Evolutionary conservation across 2,888 invertebrate species (phyloP).

Genomic region (Macaria notata): DNA sequence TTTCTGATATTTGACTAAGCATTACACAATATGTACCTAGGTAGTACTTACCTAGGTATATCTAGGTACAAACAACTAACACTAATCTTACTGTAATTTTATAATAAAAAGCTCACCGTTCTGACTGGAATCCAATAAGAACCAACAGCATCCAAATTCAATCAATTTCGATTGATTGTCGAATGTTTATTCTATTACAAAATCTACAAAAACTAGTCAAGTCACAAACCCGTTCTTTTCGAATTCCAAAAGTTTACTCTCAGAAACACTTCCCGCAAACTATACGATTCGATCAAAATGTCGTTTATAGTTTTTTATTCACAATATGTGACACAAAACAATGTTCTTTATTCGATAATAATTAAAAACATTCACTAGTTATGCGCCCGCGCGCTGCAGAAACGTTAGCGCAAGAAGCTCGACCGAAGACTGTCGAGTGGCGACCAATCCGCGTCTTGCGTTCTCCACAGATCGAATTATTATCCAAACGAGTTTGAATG

Average conservation of each 20-base stretch:
- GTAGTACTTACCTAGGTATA: too few species aligned
- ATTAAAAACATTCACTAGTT: constrained; percentile 44
- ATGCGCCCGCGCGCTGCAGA: constrained; percentile 51
- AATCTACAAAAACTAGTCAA: constrained; percentile 48
- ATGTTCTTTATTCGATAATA: constrained; percentile 34
- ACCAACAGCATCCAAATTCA: constrained; percentile 29
- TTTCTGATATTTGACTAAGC: too few species aligned
- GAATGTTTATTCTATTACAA: constrained; percentile 50
- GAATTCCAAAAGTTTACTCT: constrained; percentile 30
- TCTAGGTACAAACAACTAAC: too few species aligned
- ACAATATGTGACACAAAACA: constrained; percentile 8
- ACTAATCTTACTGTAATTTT: too few species aligned
- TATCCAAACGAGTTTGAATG: constrained; percentile 59
- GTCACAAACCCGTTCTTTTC: constrained; percentile 28
- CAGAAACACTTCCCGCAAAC: constrained; percentile 18
- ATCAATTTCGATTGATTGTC: constrained; percentile 35
- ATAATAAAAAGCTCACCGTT: constrained; percentile 46
- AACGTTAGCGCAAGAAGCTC: constrained; percentile 29
- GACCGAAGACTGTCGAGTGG: constrained; percentile 16
- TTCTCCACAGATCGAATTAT: constrained; percentile 60
- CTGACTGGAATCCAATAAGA: constrained; percentile 50
- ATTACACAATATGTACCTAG: too few species aligned
- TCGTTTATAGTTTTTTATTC: constrained; percentile 7
- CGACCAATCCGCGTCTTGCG: constrained; percentile 59
- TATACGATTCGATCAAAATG: constrained; percentile 11